phyloP scores from a whole-genome alignment of 2,888 invertebrate genomes.

The Crepidodera aurea region DNA sequence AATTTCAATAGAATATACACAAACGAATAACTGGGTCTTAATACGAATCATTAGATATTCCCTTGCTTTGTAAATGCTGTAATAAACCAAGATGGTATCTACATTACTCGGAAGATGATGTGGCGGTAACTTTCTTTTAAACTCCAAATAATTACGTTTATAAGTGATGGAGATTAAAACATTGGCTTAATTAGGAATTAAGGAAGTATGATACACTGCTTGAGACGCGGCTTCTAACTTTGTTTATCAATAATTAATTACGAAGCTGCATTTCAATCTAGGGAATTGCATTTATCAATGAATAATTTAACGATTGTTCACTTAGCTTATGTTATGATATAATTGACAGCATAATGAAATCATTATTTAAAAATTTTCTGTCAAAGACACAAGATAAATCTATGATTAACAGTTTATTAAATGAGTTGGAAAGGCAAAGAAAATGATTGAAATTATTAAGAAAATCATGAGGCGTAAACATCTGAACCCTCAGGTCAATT shows the following conservation, averaged over 20 bases:
- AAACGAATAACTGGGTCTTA: no score
- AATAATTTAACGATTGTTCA: conserved; percentile 3
- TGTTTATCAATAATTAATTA: conserved; percentile 23
- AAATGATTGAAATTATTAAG: no score
- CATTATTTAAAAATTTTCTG: no score
- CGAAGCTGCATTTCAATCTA: background rate
- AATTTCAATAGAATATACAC: no score
- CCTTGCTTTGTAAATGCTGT: background rate
- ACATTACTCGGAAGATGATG: conserved; percentile 1
- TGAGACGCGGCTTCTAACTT: conserved; percentile 4
- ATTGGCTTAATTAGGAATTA: conserved; percentile 14
- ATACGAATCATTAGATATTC: no score
- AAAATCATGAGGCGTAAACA: no score
- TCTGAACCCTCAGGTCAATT: no score
- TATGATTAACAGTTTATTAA: no score
- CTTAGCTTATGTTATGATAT: background rate
- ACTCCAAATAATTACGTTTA: conserved; percentile 12
- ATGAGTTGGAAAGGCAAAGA: no score
- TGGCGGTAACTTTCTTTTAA: conserved; percentile 16
- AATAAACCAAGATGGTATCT: conserved; percentile 16
- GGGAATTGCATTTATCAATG: background rate
- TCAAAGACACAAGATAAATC: no score
- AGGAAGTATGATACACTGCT: conserved; percentile 3
- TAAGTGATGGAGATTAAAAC: conserved; percentile 12
- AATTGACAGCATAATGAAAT: no score